Base-by-base conservation (phyloP, 1,140 invertebrate species). In the Halesus radiatus region DNA sequence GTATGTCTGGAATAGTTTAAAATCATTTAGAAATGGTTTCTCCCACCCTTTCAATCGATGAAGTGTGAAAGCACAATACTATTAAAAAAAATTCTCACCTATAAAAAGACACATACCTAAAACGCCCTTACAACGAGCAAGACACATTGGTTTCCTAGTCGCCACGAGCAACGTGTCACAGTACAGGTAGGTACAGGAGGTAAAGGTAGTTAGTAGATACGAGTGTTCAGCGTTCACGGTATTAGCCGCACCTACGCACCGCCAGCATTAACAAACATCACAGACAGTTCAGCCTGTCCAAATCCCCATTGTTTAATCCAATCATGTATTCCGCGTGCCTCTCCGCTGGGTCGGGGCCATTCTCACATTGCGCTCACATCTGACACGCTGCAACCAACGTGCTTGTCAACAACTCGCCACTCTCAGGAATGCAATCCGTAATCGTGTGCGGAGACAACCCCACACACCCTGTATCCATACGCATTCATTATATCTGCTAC, bases 291-390 rank as follows among this genome's bases (percentile, higher is more conserved):
- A 13, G 37, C 72, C 45, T 8, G 13, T 23, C 50, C 50, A 26
- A 26, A 50, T 72, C 7, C 56, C 80, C 72, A 81, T 81, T 81
- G 80, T 81, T 81, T 79, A 60, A 78, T 74, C 66, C 73, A 58
- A 81, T 81, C 80, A 78, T 32, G 78, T 77, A 81, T 81, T 81
- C 76, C 80, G 80, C 76, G 52, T 74, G 54, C 37, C 70, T 13
- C 37, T 45, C 66, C 76, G 76, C 68, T 37, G 20, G 52, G 66
- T 58, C 62, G 23, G 20, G 26, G 16, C 26, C 18, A 15, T 18
- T 16, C n/a, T 29, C 32, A 7, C 62, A 18, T 66, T 18, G 32
- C 15, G 32, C 32, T 37, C 32, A 18, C 68, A 52, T 72, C 62
- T 66, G 62, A 72, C 32, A 50, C 68, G 45, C 37, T 56, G 72